These are phyloP conservation scores for Thamnophis elegans DNA, from an alignment of 2,797 vertebrate genomes.

Conservation along the genomic window DNA sequence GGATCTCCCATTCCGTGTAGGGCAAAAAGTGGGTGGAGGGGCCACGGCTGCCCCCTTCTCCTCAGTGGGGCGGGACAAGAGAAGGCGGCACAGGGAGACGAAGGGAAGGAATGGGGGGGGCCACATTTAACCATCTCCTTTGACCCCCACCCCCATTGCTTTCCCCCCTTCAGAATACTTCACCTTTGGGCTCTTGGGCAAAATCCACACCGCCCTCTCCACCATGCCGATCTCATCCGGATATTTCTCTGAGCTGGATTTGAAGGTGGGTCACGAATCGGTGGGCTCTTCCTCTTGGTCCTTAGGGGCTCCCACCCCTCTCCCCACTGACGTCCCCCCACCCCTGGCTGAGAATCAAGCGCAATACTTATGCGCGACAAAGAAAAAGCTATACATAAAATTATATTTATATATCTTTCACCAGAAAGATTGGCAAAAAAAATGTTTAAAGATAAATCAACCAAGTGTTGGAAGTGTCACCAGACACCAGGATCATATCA, in stretches of 20 bases:
- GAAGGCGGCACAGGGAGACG: rapidly evolving
- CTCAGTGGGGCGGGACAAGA: not conserved
- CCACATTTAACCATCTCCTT: not conserved
- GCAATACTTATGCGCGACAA: too few species aligned
- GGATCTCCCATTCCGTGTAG: not conserved
- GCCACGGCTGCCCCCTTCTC: not conserved
- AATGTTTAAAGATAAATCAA: too few species aligned
- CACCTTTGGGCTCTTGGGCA: conserved; percentile 30
- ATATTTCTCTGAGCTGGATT: conserved; percentile 31
- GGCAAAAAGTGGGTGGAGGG: not conserved
- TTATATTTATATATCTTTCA: too few species aligned
- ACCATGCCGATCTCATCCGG: rapidly evolving
- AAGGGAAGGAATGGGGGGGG: not conserved
- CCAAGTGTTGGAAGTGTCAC: too few species aligned
- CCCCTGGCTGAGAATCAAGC: not conserved
- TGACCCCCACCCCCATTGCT: too few species aligned
- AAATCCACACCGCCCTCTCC: conserved; percentile 38
- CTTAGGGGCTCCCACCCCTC: not conserved
- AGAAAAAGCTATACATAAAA: too few species aligned
- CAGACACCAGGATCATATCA: too few species aligned
- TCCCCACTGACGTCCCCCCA: rapidly evolving
- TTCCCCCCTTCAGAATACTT: not conserved
- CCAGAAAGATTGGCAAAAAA: too few species aligned
- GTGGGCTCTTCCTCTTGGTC: not conserved
- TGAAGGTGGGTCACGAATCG: conserved; percentile 41